Base-by-base conservation (phyloP, 2,113 vertebrate species). In the Grammomys dolichurus region DNA sequence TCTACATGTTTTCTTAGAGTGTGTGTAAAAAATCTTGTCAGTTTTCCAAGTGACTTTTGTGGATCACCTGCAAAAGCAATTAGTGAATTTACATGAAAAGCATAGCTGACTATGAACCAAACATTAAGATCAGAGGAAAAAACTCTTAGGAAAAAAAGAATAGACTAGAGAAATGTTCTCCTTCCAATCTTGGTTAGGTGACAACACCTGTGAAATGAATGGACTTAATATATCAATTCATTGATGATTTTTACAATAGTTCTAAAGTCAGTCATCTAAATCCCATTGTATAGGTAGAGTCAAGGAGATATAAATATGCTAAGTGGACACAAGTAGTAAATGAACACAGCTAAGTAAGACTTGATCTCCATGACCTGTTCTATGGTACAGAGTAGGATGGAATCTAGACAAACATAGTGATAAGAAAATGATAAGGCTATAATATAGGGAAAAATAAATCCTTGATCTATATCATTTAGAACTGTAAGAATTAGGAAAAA, bases 1-100 rank as follows among this genome's bases (percentile, higher is more conserved):
- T 93, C 86, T 51, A 40, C 48, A 70, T 85, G 58, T 93, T 96
- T 96, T 16, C 24, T 95, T 72, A 51, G 36, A 43, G n/a, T 82
- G 10, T 94, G 81, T 94, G 3, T 93, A 28, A 54, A 56, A 2
- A 67, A 20, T n/a, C 6, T 63, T 95, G 81, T 16, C 40, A 85
- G 19, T 77, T 95, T 90, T 43, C 51, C 43, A 81, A 56, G 88
- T 92, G 77, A 56, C 43, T 56, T 28, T 73, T 84, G 28, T 31
- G 2, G 33, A 70, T 82, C 46, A 51, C 81, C 86, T 92, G 40
- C 5, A 87, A 60, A 77, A 48, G 24, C 20, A 46, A 60, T 58
- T 60, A 43, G 36, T 16, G 63, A 31, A 58, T 22, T 3, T 63
- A 77, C 19, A 56, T 2, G 85, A 87, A 28, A 95, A 73, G 63